These are phyloP conservation scores for Chaenodraco wilsoni DNA, from an alignment of 2,797 vertebrate genomes.

Conservation along the genomic window DNA sequence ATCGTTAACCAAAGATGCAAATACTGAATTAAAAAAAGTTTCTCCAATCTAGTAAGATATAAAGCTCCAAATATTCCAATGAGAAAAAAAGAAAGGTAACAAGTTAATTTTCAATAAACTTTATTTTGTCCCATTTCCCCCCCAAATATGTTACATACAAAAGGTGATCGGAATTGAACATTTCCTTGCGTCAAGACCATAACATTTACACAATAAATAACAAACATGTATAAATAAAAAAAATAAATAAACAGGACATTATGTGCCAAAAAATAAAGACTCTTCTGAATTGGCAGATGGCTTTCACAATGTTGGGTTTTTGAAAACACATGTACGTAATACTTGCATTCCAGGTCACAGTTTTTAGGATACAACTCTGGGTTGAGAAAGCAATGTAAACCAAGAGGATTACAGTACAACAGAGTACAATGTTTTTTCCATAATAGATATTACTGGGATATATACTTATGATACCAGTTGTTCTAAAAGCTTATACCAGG, in stretches of 20 bases:
- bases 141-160: slow-evolving; percentile 82
- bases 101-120: slow-evolving; percentile 79
- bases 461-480: slow-evolving; percentile 76
- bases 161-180: slow-evolving; percentile 83
- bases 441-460: slow-evolving; percentile 77
- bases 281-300: slow-evolving; percentile 81
- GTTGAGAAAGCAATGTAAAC: slow-evolving; percentile 82
- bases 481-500: slow-evolving; percentile 85
- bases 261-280: slow-evolving; percentile 83
- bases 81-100: background rate
- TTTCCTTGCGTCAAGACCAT: slow-evolving; percentile 79
- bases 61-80: background rate
- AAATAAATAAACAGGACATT: slow-evolving; percentile 84
- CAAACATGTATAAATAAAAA: slow-evolving; percentile 84
- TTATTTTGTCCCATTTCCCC: slow-evolving; percentile 80
- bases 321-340: slow-evolving; percentile 77
- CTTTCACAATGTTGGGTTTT: slow-evolving; percentile 82
- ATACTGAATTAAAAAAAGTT: no score
- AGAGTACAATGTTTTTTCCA: slow-evolving; percentile 73
- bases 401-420: slow-evolving; percentile 80
- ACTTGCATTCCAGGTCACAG: slow-evolving; percentile 87
- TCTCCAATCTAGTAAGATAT: no score
- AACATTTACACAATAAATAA: slow-evolving; percentile 86
- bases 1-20: no score
- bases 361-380: slow-evolving; percentile 83